Evolutionary conservation across 2,113 vertebrate species (phyloP), one percentile per base, ranked within the genome.

Genomic region (Falcunculus frontatus): DNA sequence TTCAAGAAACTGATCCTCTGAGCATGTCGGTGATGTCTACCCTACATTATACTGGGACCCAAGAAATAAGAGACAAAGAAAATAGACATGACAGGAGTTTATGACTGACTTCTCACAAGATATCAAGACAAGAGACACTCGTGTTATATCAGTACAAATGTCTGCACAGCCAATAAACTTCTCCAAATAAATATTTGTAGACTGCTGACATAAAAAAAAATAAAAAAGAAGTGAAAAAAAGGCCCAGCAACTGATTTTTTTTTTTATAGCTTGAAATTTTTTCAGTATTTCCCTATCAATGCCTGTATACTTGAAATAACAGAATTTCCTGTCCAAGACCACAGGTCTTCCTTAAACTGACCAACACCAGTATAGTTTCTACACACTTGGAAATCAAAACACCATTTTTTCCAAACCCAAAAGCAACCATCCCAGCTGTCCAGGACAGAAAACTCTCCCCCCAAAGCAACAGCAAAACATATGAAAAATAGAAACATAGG

Each of bases 51-150:
- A 73, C 21, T 52, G 55, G 21, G 42, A 77, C 18, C 19, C 55
- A 64, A 95, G 81, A 95, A 95, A 93, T 50, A 89, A 65, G 84
- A 95, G 42, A 63, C 84, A 74, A 89, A 75, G 74, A 82, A 85
- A 94, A 87, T 22, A 91, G 63, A 91, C 42, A 23, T 57, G 75
- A 94, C 72, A 87, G 74, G 67, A 90, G 70, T 83, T 95, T 96
- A 95, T 0, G 1, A 87, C n/a, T 3, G 16, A 74, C 62, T 94
- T 91, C 89, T 87, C 35, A 33, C 67, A 85, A 80, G 78, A 49
- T 55, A 85, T 5, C 74, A 85, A 85, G 91, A 79, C 35, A 77
- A 59, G 60, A 90, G 49, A 14, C 46, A 29, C 56, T 90, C 76
- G 62, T 91, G 56, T 89, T 89, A 60, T 13, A 44, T 69, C 91